Evolutionary conservation across 1,140 invertebrate genomes (phyloP).

Genomic region (Monochamus saltuarius): DNA sequence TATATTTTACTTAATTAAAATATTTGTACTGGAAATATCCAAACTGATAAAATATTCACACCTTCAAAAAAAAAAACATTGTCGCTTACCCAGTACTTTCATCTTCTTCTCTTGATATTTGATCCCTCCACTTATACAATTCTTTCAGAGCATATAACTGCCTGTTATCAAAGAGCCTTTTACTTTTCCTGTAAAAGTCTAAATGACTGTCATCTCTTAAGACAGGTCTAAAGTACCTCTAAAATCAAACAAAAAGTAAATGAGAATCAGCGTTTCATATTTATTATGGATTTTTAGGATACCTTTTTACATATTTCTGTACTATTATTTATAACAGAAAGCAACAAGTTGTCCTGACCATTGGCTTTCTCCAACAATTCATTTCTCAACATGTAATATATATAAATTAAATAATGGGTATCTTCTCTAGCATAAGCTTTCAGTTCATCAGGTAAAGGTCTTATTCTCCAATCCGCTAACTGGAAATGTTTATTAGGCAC

Average conservation of each 20-base stretch:
- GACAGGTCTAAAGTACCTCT: conserved; percentile 81
- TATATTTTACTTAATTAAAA: no score
- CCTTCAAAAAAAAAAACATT: no score
- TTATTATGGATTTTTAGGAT: conserved; percentile 19
- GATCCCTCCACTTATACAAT: conserved; percentile 88
- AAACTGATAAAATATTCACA: no score
- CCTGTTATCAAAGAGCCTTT: conserved; percentile 79
- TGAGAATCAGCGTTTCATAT: background rate
- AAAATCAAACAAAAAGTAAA: conserved; percentile 39
- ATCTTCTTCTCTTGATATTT: conserved; percentile 81
- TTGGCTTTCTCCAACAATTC: conserved; percentile 74
- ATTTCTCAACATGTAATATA: conserved; percentile 82
- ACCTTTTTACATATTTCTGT: conserved; percentile 70
- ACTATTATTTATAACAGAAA: conserved; percentile 70
- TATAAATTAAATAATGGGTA: conserved; percentile 93
- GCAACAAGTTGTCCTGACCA: conserved; percentile 68
- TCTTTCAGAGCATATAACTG: conserved; percentile 83
- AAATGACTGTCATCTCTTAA: conserved; percentile 73
- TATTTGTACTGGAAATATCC: no score
- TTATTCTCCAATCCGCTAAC: conserved; percentile 93
- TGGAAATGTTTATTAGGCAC: conserved; percentile 88
- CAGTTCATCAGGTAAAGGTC: conserved; percentile 83
- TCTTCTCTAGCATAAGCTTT: conserved; percentile 89
- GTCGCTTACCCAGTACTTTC: conserved; percentile 75
- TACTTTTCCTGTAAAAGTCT: conserved; percentile 74